Base-by-base conservation (phyloP, 2,888 invertebrate species). In the Chymomyza amoena region DNA sequence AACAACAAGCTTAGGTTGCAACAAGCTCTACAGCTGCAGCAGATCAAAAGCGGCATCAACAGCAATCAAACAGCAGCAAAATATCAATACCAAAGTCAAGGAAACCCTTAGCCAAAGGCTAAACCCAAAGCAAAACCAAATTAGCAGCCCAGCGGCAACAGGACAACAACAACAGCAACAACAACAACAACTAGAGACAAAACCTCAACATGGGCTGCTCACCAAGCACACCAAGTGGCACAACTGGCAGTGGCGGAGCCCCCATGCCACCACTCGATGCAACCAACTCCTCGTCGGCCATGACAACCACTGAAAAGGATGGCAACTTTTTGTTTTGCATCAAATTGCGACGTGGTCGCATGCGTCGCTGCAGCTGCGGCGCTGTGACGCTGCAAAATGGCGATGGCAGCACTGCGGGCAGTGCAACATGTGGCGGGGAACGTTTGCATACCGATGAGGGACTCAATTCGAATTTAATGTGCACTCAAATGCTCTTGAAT, bases 401-500 rank as follows among this genome's bases (percentile, higher is more conserved):
- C n/a, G 89, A 88, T 13, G 87, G 84, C 68, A 87, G 87, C 81
- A 78, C 75, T 50, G 75, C 76, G 18, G 88, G 86, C 65, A 83
- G 88, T 57, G 87, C 81, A 61, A 76, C 63, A 69, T 79, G 86
- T 18, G 69, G 70, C 45, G 82, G 74, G 32, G 80, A 77, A 15
- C 32, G 52, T 32, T 68, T 74, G 39, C 81, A 79, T 62, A 79
- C 77, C 20, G 89, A 90, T 64, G 87, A 87, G 64, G 52, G 77
- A 25, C 56, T 64, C 39, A 81, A 80, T 75, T 79, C 73, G 56
- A 85, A 85, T 73, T 81, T 89, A 72, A 84, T 90, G 81, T 91
- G 91, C 86, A 90, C 90, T 83, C 91, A 91, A 85, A 87, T 89
- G 65, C 77, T 91, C 63, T 81, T 91, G 61, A 91, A 91, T 88